Evolutionary conservation across 2,113 vertebrate species (phyloP).

Genomic region (Suricata suricatta): DNA sequence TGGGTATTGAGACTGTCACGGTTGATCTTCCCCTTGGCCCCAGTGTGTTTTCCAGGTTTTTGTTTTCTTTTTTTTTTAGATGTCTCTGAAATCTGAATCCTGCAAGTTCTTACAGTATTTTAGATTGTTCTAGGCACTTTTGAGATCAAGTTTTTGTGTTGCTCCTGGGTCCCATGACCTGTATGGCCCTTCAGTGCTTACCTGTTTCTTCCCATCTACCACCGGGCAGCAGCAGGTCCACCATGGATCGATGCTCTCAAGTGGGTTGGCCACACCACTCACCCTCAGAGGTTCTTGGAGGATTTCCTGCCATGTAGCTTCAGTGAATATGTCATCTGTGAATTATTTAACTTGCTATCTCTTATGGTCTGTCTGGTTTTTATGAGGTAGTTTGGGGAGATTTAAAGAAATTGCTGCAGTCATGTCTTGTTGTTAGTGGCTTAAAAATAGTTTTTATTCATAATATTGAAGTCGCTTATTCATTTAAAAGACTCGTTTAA

Average conservation of each 20-base stretch:
- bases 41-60: background rate
- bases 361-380: background rate
- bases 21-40: background rate
- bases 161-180: background rate
- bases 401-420: background rate
- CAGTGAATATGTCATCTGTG: background rate
- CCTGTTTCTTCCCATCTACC: background rate
- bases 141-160: background rate
- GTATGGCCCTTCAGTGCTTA: background rate
- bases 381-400: background rate
- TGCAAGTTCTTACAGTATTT: background rate
- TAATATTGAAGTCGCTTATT: background rate
- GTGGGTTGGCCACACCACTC: background rate
- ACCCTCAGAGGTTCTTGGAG: background rate
- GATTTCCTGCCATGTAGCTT: background rate
- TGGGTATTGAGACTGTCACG: background rate
- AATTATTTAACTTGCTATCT: background rate
- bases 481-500: background rate
- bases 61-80: background rate
- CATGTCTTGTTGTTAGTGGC: background rate
- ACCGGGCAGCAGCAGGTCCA: background rate
- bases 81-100: background rate
- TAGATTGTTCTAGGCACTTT: background rate
- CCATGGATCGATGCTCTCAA: background rate
- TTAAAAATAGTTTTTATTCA: background rate